Evolutionary conservation across 2,797 vertebrate species (phyloP).

Genomic region (Ptychadena robeensis): DNA sequence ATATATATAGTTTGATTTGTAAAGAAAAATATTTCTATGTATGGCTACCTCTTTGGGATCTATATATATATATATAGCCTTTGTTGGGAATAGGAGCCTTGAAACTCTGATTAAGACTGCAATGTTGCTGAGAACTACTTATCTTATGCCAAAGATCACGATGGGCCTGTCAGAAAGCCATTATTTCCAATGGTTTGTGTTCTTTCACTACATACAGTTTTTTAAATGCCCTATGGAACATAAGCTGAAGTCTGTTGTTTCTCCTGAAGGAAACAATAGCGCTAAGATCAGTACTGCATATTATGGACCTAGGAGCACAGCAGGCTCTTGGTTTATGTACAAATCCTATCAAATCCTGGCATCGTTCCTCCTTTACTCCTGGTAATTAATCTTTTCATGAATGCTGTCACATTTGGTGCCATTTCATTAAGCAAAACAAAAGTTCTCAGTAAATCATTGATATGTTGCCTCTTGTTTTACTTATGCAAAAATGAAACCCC

Average conservation of each 20-base stretch:
- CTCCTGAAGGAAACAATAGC: slow-evolving; percentile 75
- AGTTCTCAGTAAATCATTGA: slow-evolving; percentile 35
- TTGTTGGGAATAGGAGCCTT: not conserved
- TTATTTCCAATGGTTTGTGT: slow-evolving; percentile 75
- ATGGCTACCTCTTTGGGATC: not conserved
- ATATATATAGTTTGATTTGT: too few relatives aligned
- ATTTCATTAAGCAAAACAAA: slow-evolving; percentile 74
- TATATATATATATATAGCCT: not conserved
- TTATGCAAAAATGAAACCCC: not conserved
- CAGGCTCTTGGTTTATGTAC: slow-evolving; percentile 76
- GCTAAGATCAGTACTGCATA: slow-evolving; percentile 77
- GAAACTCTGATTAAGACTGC: slow-evolving; percentile 6
- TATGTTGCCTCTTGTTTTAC: slow-evolving; percentile 1
- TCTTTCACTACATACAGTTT: slow-evolving; percentile 73
- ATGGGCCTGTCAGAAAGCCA: slow-evolving; percentile 68
- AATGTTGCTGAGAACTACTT: slow-evolving; percentile 53
- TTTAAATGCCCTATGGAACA: slow-evolving; percentile 72
- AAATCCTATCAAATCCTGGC: slow-evolving; percentile 82
- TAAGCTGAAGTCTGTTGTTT: slow-evolving; percentile 77
- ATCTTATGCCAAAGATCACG: slow-evolving; percentile 60
- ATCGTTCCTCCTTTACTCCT: slow-evolving; percentile 77
- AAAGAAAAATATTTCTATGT: too few relatives aligned
- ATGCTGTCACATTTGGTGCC: slow-evolving; percentile 76
- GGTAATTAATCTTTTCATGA: slow-evolving; percentile 84
- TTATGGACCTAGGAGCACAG: slow-evolving; percentile 77